These are phyloP conservation scores for Hoplostethus atlanticus DNA, from an alignment of 2,797 vertebrate species.

Conservation along the genomic window DNA sequence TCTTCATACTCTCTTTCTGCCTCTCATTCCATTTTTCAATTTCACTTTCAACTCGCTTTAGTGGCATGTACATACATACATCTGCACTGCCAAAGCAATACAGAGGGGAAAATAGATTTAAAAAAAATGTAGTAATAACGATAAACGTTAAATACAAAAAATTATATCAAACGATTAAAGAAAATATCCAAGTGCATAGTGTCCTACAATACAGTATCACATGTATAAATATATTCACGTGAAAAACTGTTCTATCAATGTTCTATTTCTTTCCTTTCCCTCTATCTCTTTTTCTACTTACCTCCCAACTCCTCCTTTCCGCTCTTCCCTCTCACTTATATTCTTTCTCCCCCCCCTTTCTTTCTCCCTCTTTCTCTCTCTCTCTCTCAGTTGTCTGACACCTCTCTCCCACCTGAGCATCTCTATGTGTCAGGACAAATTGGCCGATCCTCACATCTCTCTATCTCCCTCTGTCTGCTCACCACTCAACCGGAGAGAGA, in stretches of 20 bases:
- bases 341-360: constrained; percentile 26
- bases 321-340: constrained; percentile 26
- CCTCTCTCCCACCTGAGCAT: constrained; percentile 89
- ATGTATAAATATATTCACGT: no score
- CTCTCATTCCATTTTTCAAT: background rate
- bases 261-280: background rate
- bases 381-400: constrained; percentile 79
- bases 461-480: constrained; percentile 74
- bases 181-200: background rate
- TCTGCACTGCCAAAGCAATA: no score
- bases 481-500: constrained; percentile 71
- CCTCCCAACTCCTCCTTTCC: background rate
- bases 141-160: background rate
- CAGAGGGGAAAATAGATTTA: background rate
- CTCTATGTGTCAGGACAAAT: constrained; percentile 92
- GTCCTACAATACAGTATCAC: no score
- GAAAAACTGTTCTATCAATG: no score
- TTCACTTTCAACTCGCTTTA: no score
- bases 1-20: background rate
- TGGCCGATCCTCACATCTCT: constrained; percentile 89
- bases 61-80: no score
- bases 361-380: constrained; percentile 60
- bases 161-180: background rate
- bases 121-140: background rate
- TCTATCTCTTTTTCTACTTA: constrained; percentile 10